Evolutionary conservation across 2,113 vertebrate species (phyloP).

Genomic region (Stomatorhinus ivindoensis): DNA sequence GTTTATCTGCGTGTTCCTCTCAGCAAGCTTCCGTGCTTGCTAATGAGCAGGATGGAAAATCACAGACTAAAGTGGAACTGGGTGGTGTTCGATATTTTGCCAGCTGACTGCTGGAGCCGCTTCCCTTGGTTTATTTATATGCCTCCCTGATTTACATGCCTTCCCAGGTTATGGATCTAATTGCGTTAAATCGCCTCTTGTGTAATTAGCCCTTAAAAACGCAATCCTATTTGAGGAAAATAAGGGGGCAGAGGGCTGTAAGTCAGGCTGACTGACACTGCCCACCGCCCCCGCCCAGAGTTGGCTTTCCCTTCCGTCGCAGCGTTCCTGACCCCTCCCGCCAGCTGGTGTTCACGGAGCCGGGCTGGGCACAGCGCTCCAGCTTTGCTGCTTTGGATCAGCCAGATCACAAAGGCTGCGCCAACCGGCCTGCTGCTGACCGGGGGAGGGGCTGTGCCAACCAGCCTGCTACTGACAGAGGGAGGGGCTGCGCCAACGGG

Average conservation of each 20-base stretch:
- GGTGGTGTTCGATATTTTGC: neutral
- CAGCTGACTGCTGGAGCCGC: neutral
- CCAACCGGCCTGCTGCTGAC: constrained; percentile 30
- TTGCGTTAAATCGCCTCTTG: neutral
- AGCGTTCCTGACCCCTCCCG: constrained; percentile 20
- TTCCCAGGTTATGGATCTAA: neutral
- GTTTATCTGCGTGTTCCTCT: neutral
- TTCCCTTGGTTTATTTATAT: neutral
- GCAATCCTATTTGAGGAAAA: neutral
- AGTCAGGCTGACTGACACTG: constrained; percentile 36
- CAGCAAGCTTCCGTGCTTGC: neutral
- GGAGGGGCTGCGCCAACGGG: neutral
- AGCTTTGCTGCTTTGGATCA: neutral
- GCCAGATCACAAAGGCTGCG: constrained; percentile 32
- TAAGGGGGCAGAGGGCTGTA: neutral
- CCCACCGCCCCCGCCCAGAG: constrained; percentile 18
- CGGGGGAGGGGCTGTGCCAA: constrained; percentile 37
- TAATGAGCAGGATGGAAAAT: neutral
- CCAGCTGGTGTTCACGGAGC: constrained; percentile 35
- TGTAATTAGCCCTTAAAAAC: constrained; percentile 12
- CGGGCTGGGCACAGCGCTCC: neutral
- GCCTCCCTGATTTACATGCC: neutral
- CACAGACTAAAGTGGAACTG: neutral
- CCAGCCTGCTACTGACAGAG: constrained; percentile 1
- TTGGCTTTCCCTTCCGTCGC: constrained; percentile 31